A percentile compares a stretch with the other conserved stretches of the same genome.
These are phyloP conservation scores for Saccopteryx leptura DNA, from an alignment of 2,113 vertebrate species.

Conservation along the genomic window DNA sequence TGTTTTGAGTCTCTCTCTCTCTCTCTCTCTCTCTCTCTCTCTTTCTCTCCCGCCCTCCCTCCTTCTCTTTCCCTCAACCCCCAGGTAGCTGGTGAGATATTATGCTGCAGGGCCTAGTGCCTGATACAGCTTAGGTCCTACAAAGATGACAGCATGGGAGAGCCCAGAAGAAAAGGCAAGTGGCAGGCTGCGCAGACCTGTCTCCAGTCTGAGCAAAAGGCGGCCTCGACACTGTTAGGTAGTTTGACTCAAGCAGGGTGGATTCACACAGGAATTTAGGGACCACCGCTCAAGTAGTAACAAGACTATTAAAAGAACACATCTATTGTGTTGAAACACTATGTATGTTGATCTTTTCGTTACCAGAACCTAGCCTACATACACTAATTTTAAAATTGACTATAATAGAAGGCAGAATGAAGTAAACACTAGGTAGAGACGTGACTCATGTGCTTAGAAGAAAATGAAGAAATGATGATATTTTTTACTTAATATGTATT, in stretches of 20 bases:
- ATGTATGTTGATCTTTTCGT: background rate
- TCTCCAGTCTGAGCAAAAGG: background rate
- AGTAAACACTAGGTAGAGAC: background rate
- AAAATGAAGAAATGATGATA: background rate
- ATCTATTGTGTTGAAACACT: background rate
- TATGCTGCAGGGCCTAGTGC: background rate
- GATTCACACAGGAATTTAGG: background rate
- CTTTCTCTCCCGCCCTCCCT: too few species aligned
- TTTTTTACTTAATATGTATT: constrained; percentile 23
- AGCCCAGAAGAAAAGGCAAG: background rate
- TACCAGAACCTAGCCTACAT: background rate
- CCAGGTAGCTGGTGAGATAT: background rate
- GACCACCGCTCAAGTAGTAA: background rate
- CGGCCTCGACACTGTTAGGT: background rate
- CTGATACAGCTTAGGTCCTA: background rate
- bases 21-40: too few species aligned
- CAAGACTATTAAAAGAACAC: background rate
- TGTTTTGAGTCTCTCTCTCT: background rate
- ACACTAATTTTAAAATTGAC: background rate
- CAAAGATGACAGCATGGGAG: background rate
- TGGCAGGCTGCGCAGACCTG: background rate
- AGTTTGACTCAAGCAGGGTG: background rate
- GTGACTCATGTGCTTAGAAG: background rate
- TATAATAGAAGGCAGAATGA: background rate
- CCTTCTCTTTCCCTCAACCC: background rate